phyloP scores from a whole-genome alignment of 1,140 invertebrate genomes.

The Phthorimaea operculella region DNA sequence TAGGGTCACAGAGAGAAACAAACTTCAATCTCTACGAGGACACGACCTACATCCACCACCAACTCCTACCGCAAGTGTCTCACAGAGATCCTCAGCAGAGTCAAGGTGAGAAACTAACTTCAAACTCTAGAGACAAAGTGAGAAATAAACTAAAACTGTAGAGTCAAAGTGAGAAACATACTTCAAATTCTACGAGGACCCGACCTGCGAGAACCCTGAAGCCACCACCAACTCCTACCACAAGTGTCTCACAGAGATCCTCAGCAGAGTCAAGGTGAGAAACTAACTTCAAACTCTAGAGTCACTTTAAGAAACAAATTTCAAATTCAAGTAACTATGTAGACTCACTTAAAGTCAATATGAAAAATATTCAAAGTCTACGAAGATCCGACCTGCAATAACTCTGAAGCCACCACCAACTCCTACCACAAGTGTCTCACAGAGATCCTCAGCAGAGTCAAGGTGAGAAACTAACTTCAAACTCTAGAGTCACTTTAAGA shows the following conservation, averaged over 20 bases:
- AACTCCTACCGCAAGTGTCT: conserved; percentile 91
- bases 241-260: conserved; percentile 84
- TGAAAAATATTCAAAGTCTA: no score
- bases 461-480: conserved; percentile 47
- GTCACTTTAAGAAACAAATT: no score
- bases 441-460: conserved; percentile 87
- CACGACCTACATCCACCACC: conserved; percentile 93
- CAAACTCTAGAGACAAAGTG: no score
- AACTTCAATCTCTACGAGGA: no score
- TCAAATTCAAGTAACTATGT: no score
- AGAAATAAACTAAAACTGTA: no score
- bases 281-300: neutral
- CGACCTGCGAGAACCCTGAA: conserved; percentile 91
- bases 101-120: conserved; percentile 69
- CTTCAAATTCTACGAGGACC: conserved; percentile 96
- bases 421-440: conserved; percentile 91
- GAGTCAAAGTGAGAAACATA: no score
- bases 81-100: conserved; percentile 84
- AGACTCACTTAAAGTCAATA: no score
- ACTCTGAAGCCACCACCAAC: conserved; percentile 89
- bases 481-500: no score
- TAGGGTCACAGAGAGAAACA: no score
- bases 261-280: conserved; percentile 81
- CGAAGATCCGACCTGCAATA: conserved; percentile 93
- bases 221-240: conserved; percentile 95